A percentile compares a stretch with the other conserved stretches of the same genome.
Conservation (phyloP, 2,797 vertebrate species). For the Hybognathus amarus region DNA sequence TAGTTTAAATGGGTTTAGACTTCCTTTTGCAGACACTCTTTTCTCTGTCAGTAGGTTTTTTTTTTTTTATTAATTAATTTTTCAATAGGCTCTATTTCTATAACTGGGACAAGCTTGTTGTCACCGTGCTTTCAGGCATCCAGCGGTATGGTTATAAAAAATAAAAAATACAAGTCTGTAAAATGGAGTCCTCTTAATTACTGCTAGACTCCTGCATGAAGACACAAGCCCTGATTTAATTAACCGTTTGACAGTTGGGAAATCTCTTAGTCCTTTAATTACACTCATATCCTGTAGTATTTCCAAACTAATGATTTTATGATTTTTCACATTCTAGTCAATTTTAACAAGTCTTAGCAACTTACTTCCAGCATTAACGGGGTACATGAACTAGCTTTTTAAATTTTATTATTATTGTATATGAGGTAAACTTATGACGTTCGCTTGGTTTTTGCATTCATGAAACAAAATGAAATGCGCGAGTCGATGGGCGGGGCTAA, state of each 20-base stretch:
- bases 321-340: neutral
- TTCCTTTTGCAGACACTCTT: conserved; percentile 21
- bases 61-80: conserved; percentile 11
- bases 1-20: neutral
- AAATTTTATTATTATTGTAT: too few species aligned
- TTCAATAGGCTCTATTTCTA: conserved; percentile 39
- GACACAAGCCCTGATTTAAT: conserved; percentile 52
- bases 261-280: conserved; percentile 56
- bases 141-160: conserved; percentile 28
- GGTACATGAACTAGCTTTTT: too few species aligned
- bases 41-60: neutral
- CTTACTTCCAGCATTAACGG: neutral
- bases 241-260: conserved; percentile 48
- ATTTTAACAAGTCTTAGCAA: neutral
- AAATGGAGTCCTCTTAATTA: conserved; percentile 54
- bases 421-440: too few species aligned
- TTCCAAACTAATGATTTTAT: conserved; percentile 21
- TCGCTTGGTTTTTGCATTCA: too few species aligned
- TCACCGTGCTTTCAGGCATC: conserved; percentile 37
- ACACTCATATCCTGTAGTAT: conserved; percentile 34
- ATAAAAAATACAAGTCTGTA: conserved; percentile 26
- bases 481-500: too few species aligned
- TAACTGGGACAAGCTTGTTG: conserved; percentile 46
- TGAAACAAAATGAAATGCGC: too few species aligned
- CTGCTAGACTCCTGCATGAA: conserved; percentile 35